Evolutionary conservation across 1,140 invertebrate species (phyloP).

Genomic region (Drosophila paulistorum): DNA sequence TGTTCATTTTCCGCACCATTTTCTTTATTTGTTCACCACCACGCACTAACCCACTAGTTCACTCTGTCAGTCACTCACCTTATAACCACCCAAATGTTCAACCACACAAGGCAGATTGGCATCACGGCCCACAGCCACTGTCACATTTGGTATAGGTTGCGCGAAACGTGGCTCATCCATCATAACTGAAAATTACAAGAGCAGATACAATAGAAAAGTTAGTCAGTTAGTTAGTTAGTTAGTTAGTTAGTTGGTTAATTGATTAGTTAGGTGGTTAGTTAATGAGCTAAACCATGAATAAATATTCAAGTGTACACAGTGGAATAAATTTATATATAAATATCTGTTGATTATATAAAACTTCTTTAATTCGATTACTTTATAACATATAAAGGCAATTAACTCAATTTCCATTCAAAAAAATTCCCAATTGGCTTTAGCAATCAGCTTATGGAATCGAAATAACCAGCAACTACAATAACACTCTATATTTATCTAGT

Average conservation of each 20-base stretch:
- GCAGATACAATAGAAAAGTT: slow-evolving; percentile 23
- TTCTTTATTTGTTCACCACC: slow-evolving; percentile 39
- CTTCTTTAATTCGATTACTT: background rate
- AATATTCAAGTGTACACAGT: background rate
- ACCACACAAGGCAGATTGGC: slow-evolving; percentile 94
- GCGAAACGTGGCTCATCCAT: slow-evolving; percentile 92
- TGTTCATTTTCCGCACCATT: slow-evolving; percentile 59
- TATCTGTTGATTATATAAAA: background rate
- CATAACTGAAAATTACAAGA: slow-evolving; percentile 86
- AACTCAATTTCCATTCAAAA: background rate
- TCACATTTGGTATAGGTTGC: slow-evolving; percentile 94
- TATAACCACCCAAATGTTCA: slow-evolving; percentile 93
- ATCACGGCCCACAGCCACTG: slow-evolving; percentile 93
- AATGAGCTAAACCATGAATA: slow-evolving; percentile 35
- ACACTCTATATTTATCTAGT: background rate
- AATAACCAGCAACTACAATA: background rate
- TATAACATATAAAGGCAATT: slow-evolving; percentile 1
- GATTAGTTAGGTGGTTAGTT: slow-evolving; percentile 50
- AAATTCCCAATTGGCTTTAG: background rate
- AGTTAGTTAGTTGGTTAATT: slow-evolving; percentile 34
- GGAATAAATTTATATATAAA: too few species aligned
- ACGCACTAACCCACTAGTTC: background rate
- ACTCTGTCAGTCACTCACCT: slow-evolving; percentile 86
- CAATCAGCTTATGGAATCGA: background rate
- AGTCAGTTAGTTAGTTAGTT: slow-evolving; percentile 64